Conservation (phyloP, 64 coral and sea anemone genomes). For the Dendrophyllia cribrosa region DNA sequence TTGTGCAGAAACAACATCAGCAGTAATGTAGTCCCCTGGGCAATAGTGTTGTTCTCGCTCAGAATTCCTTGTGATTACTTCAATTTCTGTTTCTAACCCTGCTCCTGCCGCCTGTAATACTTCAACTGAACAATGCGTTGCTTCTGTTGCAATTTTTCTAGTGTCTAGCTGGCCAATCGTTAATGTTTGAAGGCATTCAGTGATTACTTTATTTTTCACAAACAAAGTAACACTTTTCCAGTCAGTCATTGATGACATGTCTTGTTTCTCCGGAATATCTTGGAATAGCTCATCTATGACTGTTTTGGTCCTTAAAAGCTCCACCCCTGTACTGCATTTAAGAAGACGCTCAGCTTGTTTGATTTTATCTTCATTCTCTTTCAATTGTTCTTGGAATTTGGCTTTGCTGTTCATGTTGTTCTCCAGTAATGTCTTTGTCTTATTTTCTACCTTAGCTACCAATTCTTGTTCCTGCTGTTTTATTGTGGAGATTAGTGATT, state of each 20-base stretch:
- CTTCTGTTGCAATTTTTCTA: neutral
- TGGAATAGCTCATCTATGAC: neutral
- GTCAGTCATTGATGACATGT: neutral
- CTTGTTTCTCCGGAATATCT: too few species aligned
- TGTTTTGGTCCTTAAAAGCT: neutral
- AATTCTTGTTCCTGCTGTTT: constrained; percentile 12
- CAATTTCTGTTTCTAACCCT: neutral
- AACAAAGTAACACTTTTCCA: too few species aligned
- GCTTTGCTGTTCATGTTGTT: neutral
- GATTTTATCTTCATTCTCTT: too few species aligned
- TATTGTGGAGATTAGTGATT: neutral
- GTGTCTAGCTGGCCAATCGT: neutral
- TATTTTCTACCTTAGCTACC: neutral
- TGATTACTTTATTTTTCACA: too few species aligned
- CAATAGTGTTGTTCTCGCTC: neutral
- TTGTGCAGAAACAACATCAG: neutral
- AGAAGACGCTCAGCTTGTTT: too few species aligned
- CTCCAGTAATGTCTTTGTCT: neutral
- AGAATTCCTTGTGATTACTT: neutral
- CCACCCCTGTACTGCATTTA: neutral
- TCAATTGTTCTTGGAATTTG: neutral
- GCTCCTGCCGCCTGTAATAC: too few species aligned
- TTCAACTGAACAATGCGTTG: neutral
- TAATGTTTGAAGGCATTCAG: too few species aligned
- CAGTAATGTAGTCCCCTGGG: neutral